Evolutionary conservation across 2,888 invertebrate species (phyloP).

Genomic region (Cheiracanthium punctorium): DNA sequence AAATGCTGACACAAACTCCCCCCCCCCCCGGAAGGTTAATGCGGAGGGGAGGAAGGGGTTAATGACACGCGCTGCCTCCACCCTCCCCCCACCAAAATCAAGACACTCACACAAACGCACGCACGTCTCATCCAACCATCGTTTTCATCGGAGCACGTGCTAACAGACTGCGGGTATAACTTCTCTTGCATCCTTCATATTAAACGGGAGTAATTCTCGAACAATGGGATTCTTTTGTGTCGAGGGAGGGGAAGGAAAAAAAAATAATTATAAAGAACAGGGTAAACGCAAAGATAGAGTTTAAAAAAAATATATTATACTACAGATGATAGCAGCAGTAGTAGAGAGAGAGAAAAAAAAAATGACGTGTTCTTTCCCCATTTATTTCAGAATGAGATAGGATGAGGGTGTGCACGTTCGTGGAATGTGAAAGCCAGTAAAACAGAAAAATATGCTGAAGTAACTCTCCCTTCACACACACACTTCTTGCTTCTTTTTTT

Average conservation of each 20-base stretch:
- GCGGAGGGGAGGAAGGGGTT: constrained; percentile 13
- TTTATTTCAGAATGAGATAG: not conserved
- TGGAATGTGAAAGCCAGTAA: no score
- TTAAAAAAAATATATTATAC: not conserved
- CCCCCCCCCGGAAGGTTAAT: not conserved
- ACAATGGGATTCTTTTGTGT: constrained; percentile 19
- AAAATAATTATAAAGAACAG: no score
- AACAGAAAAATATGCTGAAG: no score
- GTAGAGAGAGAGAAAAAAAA: not conserved
- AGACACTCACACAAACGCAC: constrained; percentile 5
- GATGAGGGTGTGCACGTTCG: not conserved
- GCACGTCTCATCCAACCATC: not conserved
- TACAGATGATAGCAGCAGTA: no score
- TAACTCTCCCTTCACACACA: no score
- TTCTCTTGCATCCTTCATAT: constrained; percentile 23
- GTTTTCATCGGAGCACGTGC: constrained; percentile 29
- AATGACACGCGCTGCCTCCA: constrained; percentile 21
- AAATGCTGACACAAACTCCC: constrained; percentile 29
- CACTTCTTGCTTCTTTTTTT: no score
- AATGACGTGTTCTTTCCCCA: not conserved
- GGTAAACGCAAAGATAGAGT: not conserved
- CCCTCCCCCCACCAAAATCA: not conserved
- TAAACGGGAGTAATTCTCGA: constrained; percentile 8
- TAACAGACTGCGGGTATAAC: constrained; percentile 9
- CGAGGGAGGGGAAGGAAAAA: no score